These are phyloP conservation scores for Scophthalmus maximus DNA, from an alignment of 2,113 vertebrate species.

Conservation along the genomic window DNA sequence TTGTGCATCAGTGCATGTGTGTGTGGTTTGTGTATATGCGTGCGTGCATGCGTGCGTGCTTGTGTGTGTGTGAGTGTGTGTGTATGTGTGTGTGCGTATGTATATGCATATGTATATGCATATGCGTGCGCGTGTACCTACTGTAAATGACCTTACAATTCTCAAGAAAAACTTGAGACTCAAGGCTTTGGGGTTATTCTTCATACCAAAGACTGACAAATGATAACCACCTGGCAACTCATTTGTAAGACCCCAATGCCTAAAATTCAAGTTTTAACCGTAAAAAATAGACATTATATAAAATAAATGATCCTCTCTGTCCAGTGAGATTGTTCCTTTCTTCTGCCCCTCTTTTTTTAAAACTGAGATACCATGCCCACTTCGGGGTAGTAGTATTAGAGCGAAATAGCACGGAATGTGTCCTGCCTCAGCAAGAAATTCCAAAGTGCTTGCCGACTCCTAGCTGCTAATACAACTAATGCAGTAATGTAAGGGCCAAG, in stretches of 20 bases:
- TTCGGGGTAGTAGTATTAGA: conserved; percentile 36
- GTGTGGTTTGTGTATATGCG: background rate
- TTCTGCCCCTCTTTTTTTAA: conserved; percentile 2
- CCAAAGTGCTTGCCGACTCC: conserved; percentile 82
- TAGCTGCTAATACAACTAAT: conserved; percentile 87
- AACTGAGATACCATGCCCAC: conserved; percentile 24
- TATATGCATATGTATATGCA: background rate
- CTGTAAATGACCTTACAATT: conserved; percentile 48
- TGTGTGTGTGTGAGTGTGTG: background rate
- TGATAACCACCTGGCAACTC: conserved; percentile 3
- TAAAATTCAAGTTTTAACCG: conserved; percentile 23
- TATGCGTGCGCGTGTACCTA: conserved; percentile 18
- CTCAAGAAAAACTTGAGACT: conserved; percentile 41
- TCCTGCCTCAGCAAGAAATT: conserved; percentile 78
- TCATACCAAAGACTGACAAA: conserved; percentile 17
- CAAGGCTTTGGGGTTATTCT: conserved; percentile 13
- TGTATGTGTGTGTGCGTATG: conserved; percentile 11
- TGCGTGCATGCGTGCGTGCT: conserved; percentile 10
- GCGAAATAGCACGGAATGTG: conserved; percentile 61
- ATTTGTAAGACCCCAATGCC: conserved; percentile 15
- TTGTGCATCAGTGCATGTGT: conserved; percentile 16
- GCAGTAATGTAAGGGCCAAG: conserved; percentile 84
- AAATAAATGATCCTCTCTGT: conserved; percentile 24
- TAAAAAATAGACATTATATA: conserved; percentile 16
- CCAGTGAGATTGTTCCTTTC: conserved; percentile 23